Evolutionary conservation across 2,888 invertebrate species (phyloP).

Genomic region (Ectemnius cavifrons): DNA sequence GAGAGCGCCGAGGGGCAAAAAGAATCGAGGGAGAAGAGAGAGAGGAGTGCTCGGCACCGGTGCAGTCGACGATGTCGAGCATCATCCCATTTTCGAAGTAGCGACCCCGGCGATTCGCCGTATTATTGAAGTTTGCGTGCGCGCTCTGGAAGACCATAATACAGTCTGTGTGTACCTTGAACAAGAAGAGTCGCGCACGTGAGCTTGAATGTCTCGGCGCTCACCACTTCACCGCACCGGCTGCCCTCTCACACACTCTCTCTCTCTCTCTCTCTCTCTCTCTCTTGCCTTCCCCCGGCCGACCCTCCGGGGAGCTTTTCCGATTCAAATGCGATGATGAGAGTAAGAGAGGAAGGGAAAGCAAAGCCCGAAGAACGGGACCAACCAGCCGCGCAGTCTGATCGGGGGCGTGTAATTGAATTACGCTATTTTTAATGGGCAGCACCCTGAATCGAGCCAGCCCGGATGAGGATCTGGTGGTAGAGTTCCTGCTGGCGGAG

Average conservation of each 20-base stretch:
- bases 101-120: slow-evolving; percentile 14
- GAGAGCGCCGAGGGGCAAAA: too few species aligned
- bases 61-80: background rate
- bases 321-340: background rate
- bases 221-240: background rate
- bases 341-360: too few species aligned
- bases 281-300: background rate
- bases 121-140: slow-evolving; percentile 29
- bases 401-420: background rate
- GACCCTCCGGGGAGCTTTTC: background rate
- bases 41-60: too few species aligned
- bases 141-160: slow-evolving; percentile 26
- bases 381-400: background rate
- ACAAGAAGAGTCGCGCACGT: slow-evolving; percentile 9
- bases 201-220: slow-evolving; percentile 1
- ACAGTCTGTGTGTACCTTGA: slow-evolving; percentile 25
- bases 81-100: slow-evolving; percentile 13
- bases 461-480: background rate
- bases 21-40: too few species aligned
- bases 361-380: too few species aligned
- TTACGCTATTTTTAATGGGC: slow-evolving; percentile 7
- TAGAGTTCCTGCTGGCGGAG: too few species aligned
- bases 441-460: background rate
- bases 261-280: background rate
- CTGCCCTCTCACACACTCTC: background rate